Base-by-base conservation (phyloP, 2,888 invertebrate species). In the Diplolepis rosae region DNA sequence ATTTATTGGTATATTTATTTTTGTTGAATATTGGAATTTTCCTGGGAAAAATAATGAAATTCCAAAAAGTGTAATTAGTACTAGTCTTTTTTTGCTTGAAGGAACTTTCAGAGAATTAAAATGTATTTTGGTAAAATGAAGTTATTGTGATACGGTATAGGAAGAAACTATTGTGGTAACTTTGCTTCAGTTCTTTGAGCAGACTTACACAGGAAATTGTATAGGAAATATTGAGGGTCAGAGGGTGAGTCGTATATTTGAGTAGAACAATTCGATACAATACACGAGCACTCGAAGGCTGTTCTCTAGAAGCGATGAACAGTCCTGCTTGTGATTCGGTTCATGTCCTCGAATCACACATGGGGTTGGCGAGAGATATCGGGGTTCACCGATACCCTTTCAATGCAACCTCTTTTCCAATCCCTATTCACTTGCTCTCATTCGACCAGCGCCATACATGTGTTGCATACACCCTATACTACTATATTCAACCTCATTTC, bases 291-390 rank as follows among this genome's bases (percentile, higher is more conserved):
- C 30, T 52, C 32, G 72, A 68, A n/a, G 42, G 68, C 66, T 68
- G 74, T 75, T 75, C 75, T 74, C 77, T 76, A 66, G 50, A 70
- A 77, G 71, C 79, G 70, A 77, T 70, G 69, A 77, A 73, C 76
- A 65, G 66, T 66, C 65, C 78, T 73, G 71, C 77, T 82, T 79
- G 75, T 76, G 66, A 82, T 80, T 82, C 79, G 73, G 76, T 75
- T 72, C 71, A 76, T 73, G 75, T 72, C 61, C 65, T 52, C 67
- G 72, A 75, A 78, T 77, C 68, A 42, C 68, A 65, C 69, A 61
- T 39, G 22, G 61, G 9, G 39, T 39, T n/a, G 39, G n/a, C n/a
- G n/a, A 24, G 39, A 39, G 61, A 61, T 61, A 61, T 61, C 61
- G 39, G 39, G 61, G 35, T 56, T 13, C 22, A 35, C 35, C 56